phyloP scores from a whole-genome alignment of 2,113 vertebrate species.

The Rhea pennata region DNA sequence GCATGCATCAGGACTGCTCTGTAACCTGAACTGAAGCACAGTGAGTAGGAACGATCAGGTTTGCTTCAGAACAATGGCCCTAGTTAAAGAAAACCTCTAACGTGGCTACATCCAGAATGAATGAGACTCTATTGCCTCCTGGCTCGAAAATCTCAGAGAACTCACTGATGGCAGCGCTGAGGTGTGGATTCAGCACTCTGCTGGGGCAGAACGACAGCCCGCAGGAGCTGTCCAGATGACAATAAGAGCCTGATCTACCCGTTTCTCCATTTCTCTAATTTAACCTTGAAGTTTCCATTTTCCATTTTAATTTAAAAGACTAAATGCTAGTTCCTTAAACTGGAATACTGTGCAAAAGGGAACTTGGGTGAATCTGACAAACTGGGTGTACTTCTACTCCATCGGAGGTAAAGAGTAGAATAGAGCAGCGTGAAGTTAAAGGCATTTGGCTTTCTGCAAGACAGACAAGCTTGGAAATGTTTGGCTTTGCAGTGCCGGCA shows the following conservation, averaged over 20 bases:
- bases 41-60: background rate
- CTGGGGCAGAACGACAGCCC: background rate
- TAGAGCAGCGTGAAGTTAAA: accelerated
- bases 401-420: background rate
- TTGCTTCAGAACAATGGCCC: background rate
- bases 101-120: too few species aligned
- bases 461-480: background rate
- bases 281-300: background rate
- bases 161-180: background rate
- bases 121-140: background rate
- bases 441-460: background rate
- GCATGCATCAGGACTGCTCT: too few species aligned
- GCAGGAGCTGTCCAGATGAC: background rate
- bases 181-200: background rate
- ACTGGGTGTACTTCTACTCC: background rate
- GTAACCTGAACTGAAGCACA: background rate
- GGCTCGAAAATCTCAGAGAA: background rate
- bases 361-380: background rate
- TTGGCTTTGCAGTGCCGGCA: background rate
- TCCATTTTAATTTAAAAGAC: accelerated
- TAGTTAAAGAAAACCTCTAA: background rate
- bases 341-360: background rate
- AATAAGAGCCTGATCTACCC: background rate
- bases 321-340: background rate
- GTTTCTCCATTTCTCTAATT: background rate